Evolutionary conservation across 2,797 vertebrate species (phyloP).

Genomic region (Sylvia borin): DNA sequence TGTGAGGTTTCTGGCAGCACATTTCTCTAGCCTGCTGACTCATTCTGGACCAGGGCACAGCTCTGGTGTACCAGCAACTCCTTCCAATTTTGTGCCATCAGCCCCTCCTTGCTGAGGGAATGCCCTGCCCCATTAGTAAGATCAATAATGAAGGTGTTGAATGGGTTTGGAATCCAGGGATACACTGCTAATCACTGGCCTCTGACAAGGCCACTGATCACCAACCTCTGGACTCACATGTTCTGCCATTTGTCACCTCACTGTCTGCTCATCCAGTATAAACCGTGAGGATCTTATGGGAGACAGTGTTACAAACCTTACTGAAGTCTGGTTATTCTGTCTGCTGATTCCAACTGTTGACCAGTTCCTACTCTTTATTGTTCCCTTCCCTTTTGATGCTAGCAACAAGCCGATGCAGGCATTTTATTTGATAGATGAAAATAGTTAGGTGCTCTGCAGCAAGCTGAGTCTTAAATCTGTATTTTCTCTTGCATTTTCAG

Average conservation of each 20-base stretch:
- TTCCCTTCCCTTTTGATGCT: neutral
- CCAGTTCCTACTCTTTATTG: neutral
- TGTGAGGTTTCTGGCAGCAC: neutral
- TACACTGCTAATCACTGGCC: neutral
- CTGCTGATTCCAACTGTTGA: neutral
- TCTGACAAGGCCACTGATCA: neutral
- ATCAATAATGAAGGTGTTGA: neutral
- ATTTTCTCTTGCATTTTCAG: neutral
- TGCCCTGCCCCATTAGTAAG: neutral
- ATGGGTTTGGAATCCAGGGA: neutral
- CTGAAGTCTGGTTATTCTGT: neutral
- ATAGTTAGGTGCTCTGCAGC: neutral
- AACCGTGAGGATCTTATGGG: neutral
- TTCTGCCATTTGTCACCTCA: neutral
- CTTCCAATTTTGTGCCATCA: neutral
- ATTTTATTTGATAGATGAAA: neutral
- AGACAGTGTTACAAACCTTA: neutral
- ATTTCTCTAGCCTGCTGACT: neutral
- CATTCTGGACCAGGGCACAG: neutral
- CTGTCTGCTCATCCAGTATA: neutral
- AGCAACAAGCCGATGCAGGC: neutral
- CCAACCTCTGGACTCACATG: neutral
- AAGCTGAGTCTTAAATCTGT: neutral
- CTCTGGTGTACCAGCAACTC: neutral
- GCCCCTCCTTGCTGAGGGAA: neutral